Conservation (phyloP, 2,113 vertebrate genomes). For the Atractosteus spatula region DNA sequence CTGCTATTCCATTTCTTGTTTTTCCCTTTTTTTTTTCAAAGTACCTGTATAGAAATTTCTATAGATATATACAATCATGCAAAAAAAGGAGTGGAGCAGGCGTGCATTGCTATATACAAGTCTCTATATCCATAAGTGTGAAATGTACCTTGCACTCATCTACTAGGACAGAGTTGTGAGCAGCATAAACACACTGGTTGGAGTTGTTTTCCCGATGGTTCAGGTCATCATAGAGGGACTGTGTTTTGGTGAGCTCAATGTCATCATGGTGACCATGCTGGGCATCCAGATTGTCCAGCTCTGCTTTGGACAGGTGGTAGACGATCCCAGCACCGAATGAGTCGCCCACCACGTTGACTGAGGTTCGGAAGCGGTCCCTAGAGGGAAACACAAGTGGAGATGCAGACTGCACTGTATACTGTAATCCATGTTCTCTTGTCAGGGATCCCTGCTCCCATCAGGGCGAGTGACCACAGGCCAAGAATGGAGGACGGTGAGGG, state of each 20-base stretch:
- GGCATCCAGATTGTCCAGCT: slow-evolving; percentile 84
- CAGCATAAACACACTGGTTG: slow-evolving; percentile 91
- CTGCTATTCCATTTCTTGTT: slow-evolving; percentile 53
- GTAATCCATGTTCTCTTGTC: too few species aligned
- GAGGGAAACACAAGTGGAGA: slow-evolving; percentile 16
- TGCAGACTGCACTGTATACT: not conserved
- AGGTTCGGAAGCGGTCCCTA: slow-evolving; percentile 96
- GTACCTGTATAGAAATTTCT: slow-evolving; percentile 30
- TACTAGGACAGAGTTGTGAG: slow-evolving; percentile 93
- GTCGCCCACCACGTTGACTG: slow-evolving; percentile 95
- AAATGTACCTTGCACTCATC: slow-evolving; percentile 99
- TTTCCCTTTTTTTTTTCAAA: slow-evolving; percentile 37
- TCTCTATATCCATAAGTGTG: slow-evolving; percentile 88
- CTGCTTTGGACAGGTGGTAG: slow-evolving; percentile 91
- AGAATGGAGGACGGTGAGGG: too few species aligned
- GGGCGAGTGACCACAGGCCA: too few species aligned
- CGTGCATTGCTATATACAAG: slow-evolving; percentile 84
- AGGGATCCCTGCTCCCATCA: too few species aligned
- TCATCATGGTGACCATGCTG: slow-evolving; percentile 81
- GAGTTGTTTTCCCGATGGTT: slow-evolving; percentile 98
- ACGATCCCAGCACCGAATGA: slow-evolving; percentile 97
- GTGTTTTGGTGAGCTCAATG: slow-evolving; percentile 95
- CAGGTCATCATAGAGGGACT: slow-evolving; percentile 88
- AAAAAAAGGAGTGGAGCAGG: slow-evolving; percentile 53
- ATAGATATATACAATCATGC: slow-evolving; percentile 40